Conservation (phyloP, 1,140 invertebrate species). For the Coelopa frigida region DNA sequence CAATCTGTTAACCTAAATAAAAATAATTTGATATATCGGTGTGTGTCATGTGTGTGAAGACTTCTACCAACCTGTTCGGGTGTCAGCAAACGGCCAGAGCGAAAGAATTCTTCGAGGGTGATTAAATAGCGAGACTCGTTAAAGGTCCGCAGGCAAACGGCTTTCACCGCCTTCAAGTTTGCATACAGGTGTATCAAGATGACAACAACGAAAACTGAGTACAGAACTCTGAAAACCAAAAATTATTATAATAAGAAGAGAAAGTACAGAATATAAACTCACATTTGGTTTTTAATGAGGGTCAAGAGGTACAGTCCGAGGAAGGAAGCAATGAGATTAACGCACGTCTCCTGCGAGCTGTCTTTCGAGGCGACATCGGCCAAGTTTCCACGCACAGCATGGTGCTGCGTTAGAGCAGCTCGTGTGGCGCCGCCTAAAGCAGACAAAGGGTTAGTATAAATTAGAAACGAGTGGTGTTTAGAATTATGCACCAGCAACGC, state of each 20-base stretch:
- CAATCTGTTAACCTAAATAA: conserved; percentile 47
- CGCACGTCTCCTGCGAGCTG: conserved; percentile 90
- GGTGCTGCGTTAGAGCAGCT: conserved; percentile 87
- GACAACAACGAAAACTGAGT: conserved; percentile 63
- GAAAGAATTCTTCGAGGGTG: conserved; percentile 56
- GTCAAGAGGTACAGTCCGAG: conserved; percentile 70
- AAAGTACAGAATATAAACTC: conserved; percentile 20
- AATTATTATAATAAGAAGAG: not conserved
- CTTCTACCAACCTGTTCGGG: conserved; percentile 40
- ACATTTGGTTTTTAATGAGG: conserved; percentile 52
- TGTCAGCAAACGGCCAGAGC: conserved; percentile 45
- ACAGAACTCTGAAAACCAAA: conserved; percentile 52
- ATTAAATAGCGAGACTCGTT: conserved; percentile 70
- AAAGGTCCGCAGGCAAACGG: conserved; percentile 65
- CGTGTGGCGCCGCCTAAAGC: conserved; percentile 71
- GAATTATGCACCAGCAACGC: conserved; percentile 64
- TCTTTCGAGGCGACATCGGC: conserved; percentile 94
- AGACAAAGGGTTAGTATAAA: too few relatives aligned
- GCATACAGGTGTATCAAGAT: conserved; percentile 75
- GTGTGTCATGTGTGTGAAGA: not conserved
- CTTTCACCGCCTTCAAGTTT: conserved; percentile 78
- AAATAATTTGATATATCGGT: not conserved
- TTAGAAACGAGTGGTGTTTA: not conserved
- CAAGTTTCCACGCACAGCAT: conserved; percentile 80
- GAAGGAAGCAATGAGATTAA: conserved; percentile 80